Base-by-base conservation (phyloP, 2,113 vertebrate species). In the Tapirus terrestris region DNA sequence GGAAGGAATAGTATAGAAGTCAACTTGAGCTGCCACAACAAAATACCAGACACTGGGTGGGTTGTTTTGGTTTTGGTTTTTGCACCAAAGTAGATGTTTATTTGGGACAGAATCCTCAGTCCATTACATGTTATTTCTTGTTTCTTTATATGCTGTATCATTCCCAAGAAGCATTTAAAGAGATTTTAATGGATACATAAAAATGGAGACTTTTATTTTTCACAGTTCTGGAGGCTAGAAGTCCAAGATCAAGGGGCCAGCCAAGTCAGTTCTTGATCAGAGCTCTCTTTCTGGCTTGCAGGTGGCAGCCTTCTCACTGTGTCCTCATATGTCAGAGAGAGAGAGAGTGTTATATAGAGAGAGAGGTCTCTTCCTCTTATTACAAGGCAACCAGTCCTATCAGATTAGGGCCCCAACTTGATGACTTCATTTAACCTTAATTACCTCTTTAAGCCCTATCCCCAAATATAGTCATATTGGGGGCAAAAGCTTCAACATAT, bases 81-180 rank as follows among this genome's bases (percentile, higher is more conserved):
- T 45, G 29, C 14, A 77, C 17, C n/a, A n/a, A 88, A 51, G 60
- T 61, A 96, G 61, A 6, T 91, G 60, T 97, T 97, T 94, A 93
- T 81, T 84, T 91, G 48, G 73, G 53, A 45, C 29, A 89, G 21
- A 85, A 93, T 67, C 61, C 36, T 70, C 13, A 94, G 12, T 4
- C 51, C 76, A 58, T 18, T 79, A 77, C 0, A 56, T 51, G 87
- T 79, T 75, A 58, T 95, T 73, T 96, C 20, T 67, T 82, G 72
- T 70, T 88, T 90, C 56, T 48, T 68, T 92, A 68, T 68, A 92
- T 73, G 89, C 23, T 93, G 3, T 75, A 23, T 88, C 36, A 20
- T 70, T 88, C 6, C 39, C 75, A 72, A 51, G 13, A 95, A 92
- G 33, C 51, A 95, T 45, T 82, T 87, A 86, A 95, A 84, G 25